phyloP scores from a whole-genome alignment of 2,113 vertebrate species.

The Parus major region DNA sequence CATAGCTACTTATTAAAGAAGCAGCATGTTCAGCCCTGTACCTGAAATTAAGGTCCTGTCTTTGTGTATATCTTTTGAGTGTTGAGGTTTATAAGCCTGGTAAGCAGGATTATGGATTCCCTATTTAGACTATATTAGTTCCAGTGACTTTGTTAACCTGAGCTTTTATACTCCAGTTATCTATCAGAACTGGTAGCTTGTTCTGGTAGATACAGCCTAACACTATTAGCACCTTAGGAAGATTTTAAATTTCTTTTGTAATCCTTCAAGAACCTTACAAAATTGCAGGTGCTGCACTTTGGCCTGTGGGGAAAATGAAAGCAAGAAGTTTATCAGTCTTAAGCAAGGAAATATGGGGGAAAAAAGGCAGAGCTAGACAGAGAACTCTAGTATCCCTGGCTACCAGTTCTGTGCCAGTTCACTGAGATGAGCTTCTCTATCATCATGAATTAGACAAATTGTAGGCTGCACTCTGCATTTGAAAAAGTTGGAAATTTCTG shows the following conservation, averaged over 20 bases:
- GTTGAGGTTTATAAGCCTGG: background rate
- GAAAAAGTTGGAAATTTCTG: background rate
- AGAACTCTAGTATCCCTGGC: background rate
- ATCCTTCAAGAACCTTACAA: background rate
- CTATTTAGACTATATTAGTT: background rate
- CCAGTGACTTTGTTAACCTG: background rate
- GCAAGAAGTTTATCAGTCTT: background rate
- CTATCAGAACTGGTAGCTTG: background rate
- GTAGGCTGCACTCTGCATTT: background rate
- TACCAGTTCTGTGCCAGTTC: background rate
- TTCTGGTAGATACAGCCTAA: background rate
- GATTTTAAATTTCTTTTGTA: slow-evolving; percentile 17
- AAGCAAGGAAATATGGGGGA: background rate
- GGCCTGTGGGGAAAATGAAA: background rate
- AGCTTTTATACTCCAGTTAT: background rate
- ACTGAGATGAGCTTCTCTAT: background rate
- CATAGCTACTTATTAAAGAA: background rate
- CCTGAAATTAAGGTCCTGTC: background rate
- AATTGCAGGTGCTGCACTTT: slow-evolving; percentile 16
- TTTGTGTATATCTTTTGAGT: background rate
- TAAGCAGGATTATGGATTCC: background rate
- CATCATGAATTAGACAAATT: background rate
- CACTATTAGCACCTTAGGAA: background rate
- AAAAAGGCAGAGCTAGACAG: background rate
- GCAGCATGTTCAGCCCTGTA: background rate